Evolutionary conservation across 2,797 vertebrate species (phyloP), one percentile per base, ranked within the genome.

Genomic region (Cirrhinus molitorella): DNA sequence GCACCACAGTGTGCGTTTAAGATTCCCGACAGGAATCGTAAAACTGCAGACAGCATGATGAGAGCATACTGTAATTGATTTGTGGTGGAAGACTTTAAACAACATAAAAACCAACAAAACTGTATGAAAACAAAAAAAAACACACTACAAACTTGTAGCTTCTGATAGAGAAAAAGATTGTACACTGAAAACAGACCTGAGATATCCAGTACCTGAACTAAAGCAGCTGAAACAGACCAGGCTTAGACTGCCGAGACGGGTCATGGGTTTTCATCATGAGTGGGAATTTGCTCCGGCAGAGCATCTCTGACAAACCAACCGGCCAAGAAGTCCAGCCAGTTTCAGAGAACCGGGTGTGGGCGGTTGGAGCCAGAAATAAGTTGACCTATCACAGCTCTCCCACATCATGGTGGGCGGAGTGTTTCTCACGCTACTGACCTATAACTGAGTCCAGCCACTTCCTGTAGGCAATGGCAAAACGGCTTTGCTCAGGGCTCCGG

Each of bases 391-490:
- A 59, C 74, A 83, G 80, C 57, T 85, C 86, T 90, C 89, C 89
- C 74, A 87, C 77, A 31, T 61, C 34, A 17, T 12, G 57, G 79
- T 79, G 79, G 76, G 79, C 23, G 28, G 68, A 83, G 86, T 47
- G 31, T 53, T 80, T 61, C 59, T 85, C 34, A 67, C 85, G 88
- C 95, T 94, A 96, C 80, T 95, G 96, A 93, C 92, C 94, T 86
- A 96, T 91, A 84, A 98, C 94, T 0, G 94, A 96, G 87, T 96
- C 95, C 89, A 99, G 93, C 98, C 98, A 99, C 92, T 97, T 99
- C 85, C 91, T 95, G 88, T 99, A 99, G 7, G 97, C 96, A 84
- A 92, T 89, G 76, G 97, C 98, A 87, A 98, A 98, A 81, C 95
- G 94, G 91, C 93, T 95, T 93, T 99, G 97, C 88, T 97, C 96